phyloP scores from a whole-genome alignment of 30 jellyfish, hydroid and myxozoan species.

The Rhopilema esculentum region DNA sequence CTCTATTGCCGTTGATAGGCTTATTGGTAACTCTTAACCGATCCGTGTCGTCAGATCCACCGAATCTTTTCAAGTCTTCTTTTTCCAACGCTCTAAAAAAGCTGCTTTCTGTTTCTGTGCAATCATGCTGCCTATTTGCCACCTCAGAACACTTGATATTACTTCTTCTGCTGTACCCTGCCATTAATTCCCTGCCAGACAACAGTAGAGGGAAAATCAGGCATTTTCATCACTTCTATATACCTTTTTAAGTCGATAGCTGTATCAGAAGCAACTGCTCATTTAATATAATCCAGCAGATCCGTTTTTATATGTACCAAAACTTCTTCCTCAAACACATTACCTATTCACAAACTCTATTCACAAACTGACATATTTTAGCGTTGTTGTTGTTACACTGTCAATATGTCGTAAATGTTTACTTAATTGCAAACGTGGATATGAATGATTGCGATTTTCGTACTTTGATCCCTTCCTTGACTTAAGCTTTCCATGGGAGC shows the following conservation, averaged over 20 bases:
- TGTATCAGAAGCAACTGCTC: too few species aligned
- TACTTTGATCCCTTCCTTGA: too few species aligned
- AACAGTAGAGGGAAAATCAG: too few species aligned
- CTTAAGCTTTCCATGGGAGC: too few species aligned
- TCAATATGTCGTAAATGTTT: not conserved
- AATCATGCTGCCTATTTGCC: slow-evolving; percentile 10
- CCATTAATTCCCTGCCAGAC: too few species aligned
- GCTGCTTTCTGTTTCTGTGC: slow-evolving; percentile 65
- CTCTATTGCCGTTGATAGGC: not conserved
- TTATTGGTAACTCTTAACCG: not conserved
- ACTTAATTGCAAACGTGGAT: not conserved
- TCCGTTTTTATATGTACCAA: too few species aligned
- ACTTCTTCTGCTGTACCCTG: not conserved
- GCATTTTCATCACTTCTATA: too few species aligned
- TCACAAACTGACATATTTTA: not conserved
- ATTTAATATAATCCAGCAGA: too few species aligned
- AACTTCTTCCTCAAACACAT: too few species aligned
- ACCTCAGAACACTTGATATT: not conserved
- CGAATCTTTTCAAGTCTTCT: slow-evolving; percentile 46
- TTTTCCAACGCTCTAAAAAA: slow-evolving; percentile 37
- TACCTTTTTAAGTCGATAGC: too few species aligned
- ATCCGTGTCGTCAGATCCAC: not conserved
- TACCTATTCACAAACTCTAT: not conserved
- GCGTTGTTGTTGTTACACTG: not conserved
- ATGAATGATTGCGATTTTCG: too few species aligned